Conservation (phyloP, 2,888 invertebrate genomes). For the Euspilapteryx auroguttella region DNA sequence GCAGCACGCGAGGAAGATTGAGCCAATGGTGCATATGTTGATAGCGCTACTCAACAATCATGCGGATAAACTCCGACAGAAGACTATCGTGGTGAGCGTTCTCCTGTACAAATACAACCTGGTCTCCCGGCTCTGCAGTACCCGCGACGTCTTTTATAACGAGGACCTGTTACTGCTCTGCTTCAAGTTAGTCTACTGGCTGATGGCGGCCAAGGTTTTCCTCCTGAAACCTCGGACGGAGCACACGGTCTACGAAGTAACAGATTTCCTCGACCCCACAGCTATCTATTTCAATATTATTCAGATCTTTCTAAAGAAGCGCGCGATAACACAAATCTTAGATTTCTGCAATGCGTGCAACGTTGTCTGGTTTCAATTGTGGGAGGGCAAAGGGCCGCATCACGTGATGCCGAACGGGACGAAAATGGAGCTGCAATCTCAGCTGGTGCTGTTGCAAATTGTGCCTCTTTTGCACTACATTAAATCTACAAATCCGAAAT, state of each 20-base stretch:
- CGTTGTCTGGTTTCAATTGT: slow-evolving; percentile 23
- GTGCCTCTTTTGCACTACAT: slow-evolving; percentile 60
- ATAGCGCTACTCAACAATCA: slow-evolving; percentile 54
- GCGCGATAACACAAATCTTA: slow-evolving; percentile 21
- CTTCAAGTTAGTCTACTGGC: slow-evolving; percentile 15
- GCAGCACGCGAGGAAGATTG: slow-evolving; percentile 49
- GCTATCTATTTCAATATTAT: slow-evolving; percentile 31
- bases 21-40: slow-evolving; percentile 61
- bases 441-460: slow-evolving; percentile 64
- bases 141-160: slow-evolving; percentile 35
- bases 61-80: slow-evolving; percentile 38
- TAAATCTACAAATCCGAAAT: no score
- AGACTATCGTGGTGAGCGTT: slow-evolving; percentile 20
- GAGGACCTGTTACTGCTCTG: slow-evolving; percentile 14
- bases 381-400: slow-evolving; percentile 19
- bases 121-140: slow-evolving; percentile 25
- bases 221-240: slow-evolving; percentile 32
- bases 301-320: slow-evolving; percentile 21
- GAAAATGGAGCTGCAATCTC: slow-evolving; percentile 52
- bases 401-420: slow-evolving; percentile 13
- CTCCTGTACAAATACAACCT: slow-evolving; percentile 31
- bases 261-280: slow-evolving; percentile 29
- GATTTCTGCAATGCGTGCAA: slow-evolving; percentile 34
- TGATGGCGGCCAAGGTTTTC: slow-evolving; percentile 47
- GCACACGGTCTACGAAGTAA: slow-evolving; percentile 23